phyloP scores from a whole-genome alignment of 2,888 invertebrate genomes.

The Sinodicranocentrus sp. region DNA sequence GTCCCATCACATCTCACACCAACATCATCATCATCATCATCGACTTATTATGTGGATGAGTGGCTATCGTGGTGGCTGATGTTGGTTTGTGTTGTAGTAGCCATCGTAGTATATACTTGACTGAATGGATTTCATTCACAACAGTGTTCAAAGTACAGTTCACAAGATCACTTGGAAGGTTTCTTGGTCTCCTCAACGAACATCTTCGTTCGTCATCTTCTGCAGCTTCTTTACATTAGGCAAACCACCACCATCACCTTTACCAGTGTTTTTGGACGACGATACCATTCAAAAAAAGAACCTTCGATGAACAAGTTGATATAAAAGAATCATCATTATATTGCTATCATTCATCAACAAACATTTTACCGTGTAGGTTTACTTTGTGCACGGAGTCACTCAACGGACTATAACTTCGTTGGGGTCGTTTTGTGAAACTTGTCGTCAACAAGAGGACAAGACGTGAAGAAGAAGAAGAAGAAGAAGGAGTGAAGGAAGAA shows the following conservation, averaged over 20 bases:
- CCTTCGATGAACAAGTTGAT: slow-evolving; percentile 20
- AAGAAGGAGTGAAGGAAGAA: neutral
- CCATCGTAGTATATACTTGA: slow-evolving; percentile 53
- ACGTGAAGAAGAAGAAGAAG: too few species aligned
- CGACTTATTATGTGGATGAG: slow-evolving; percentile 10
- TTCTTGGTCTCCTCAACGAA: slow-evolving; percentile 40
- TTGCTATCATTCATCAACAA: neutral
- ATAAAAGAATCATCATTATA: too few species aligned
- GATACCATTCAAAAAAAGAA: slow-evolving; percentile 25
- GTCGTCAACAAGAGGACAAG: slow-evolving; percentile 1
- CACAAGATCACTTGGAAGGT: slow-evolving; percentile 58
- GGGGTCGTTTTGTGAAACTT: slow-evolving; percentile 26
- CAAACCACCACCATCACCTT: neutral
- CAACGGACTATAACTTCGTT: neutral
- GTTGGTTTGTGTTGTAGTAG: slow-evolving; percentile 5
- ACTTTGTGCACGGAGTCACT: too few species aligned
- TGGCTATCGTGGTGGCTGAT: too few species aligned
- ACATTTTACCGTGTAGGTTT: neutral
- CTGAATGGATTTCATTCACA: slow-evolving; percentile 64
- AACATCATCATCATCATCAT: slow-evolving; percentile 30
- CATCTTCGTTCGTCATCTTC: slow-evolving; percentile 34
- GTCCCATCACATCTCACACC: slow-evolving; percentile 36
- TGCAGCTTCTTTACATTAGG: neutral
- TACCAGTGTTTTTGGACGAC: neutral
- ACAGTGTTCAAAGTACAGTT: slow-evolving; percentile 64